phyloP scores from a whole-genome alignment of 2,797 vertebrate species.

The Tragopan temminckii region DNA sequence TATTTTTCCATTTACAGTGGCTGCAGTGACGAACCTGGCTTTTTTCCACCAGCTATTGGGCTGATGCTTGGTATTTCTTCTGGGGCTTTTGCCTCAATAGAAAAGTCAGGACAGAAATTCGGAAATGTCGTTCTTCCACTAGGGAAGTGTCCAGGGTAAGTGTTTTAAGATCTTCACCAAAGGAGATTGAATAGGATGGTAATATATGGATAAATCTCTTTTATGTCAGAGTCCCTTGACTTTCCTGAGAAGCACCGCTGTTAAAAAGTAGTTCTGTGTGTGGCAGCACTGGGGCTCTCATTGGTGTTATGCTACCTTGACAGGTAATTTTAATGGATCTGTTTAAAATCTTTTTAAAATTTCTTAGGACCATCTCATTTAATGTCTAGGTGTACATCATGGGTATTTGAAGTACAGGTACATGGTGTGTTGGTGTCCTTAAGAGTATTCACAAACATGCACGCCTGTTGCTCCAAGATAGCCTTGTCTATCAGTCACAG shows the following conservation, averaged over 20 bases:
- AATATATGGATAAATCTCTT: neutral
- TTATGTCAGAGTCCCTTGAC: neutral
- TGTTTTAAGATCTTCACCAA: neutral
- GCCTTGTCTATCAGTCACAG: neutral
- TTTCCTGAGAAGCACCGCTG: neutral
- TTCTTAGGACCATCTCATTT: neutral
- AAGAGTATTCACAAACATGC: neutral
- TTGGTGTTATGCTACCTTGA: neutral
- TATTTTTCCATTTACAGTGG: slow-evolving; percentile 9
- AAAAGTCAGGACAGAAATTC: neutral
- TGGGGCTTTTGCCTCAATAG: neutral
- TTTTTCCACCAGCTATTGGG: neutral
- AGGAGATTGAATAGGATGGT: neutral
- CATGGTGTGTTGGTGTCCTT: neutral
- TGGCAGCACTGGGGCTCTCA: neutral
- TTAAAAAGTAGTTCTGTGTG: neutral
- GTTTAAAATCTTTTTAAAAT: neutral
- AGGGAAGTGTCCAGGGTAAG: neutral
- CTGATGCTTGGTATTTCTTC: neutral
- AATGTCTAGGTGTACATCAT: neutral
- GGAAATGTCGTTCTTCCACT: neutral
- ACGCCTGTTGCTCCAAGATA: neutral
- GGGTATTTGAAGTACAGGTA: neutral
- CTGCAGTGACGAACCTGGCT: neutral
- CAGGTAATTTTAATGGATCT: neutral